These are phyloP conservation scores for Eremobia ochroleuca DNA, from an alignment of 2,888 invertebrate genomes.

Conservation along the genomic window DNA sequence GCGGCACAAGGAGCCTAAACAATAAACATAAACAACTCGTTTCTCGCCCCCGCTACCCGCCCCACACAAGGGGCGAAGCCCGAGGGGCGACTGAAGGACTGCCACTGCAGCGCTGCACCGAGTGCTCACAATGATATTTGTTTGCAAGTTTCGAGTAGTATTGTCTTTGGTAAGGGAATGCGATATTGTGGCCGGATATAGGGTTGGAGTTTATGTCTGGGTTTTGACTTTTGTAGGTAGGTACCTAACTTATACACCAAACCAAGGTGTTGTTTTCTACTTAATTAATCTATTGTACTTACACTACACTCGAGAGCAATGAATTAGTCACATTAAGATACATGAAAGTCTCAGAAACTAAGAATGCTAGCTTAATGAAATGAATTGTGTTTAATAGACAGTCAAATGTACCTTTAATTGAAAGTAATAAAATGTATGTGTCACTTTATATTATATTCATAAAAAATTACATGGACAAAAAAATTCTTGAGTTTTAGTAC, in stretches of 20 bases:
- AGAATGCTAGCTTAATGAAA: too few species aligned
- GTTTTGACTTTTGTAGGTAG: not conserved
- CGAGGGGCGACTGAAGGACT: slow-evolving; percentile 53
- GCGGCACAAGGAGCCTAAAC: slow-evolving; percentile 61
- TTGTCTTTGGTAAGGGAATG: slow-evolving; percentile 44
- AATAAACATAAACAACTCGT: slow-evolving; percentile 68
- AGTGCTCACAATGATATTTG: slow-evolving; percentile 47
- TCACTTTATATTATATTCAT: too few species aligned
- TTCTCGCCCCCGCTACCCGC: slow-evolving; percentile 6
- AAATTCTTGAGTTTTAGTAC: too few species aligned
- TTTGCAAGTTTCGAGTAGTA: slow-evolving; percentile 54
- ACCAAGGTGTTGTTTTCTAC: not conserved
- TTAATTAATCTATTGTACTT: not conserved
- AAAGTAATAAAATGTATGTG: too few species aligned
- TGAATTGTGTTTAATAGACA: too few species aligned
- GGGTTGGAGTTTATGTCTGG: not conserved
- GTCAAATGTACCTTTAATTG: too few species aligned
- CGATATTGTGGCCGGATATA: slow-evolving; percentile 1
- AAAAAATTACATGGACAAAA: too few species aligned
- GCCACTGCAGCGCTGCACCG: slow-evolving; percentile 51
- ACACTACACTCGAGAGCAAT: too few species aligned
- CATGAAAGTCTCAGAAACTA: too few species aligned
- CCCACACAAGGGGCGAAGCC: slow-evolving; percentile 39
- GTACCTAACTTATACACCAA: not conserved
- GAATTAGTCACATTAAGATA: too few species aligned